Percentiles rank a stretch among this genome's conserved stretches.
Evolutionary conservation across 2,113 vertebrate species (phyloP).

Genomic region (Proterorhinus semilunaris): DNA sequence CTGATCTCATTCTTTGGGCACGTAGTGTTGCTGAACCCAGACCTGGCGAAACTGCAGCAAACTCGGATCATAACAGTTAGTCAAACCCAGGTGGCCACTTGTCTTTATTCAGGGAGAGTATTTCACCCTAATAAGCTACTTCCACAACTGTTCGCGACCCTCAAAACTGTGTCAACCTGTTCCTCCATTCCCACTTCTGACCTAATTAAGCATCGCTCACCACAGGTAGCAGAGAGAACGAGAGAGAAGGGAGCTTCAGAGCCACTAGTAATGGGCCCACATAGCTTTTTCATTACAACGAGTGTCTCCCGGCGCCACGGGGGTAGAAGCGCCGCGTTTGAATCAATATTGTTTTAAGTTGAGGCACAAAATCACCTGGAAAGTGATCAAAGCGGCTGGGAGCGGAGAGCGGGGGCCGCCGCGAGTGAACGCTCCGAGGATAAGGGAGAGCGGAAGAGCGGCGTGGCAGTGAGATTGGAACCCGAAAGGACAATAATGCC

Average conservation of each 20-base stretch:
- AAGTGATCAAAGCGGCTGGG: conserved; percentile 49
- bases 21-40: too few species aligned
- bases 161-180: conserved; percentile 7
- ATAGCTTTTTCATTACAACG: conserved; percentile 50
- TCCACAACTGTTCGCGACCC: too few species aligned
- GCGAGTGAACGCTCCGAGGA: conserved; percentile 8
- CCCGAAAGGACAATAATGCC: background rate
- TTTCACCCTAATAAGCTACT: too few species aligned
- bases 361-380: conserved; percentile 15
- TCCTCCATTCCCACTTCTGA: conserved; percentile 1
- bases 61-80: too few species aligned
- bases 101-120: too few species aligned
- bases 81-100: too few species aligned
- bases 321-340: conserved; percentile 28
- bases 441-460: conserved; percentile 4
- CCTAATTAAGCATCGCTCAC: conserved; percentile 55
- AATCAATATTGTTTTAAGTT: conserved; percentile 49
- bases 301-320: conserved; percentile 34
- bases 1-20: too few species aligned
- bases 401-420: conserved; percentile 26
- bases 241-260: conserved; percentile 20
- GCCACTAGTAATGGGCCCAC: conserved; percentile 44
- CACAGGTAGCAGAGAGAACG: conserved; percentile 42
- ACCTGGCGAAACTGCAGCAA: too few species aligned
- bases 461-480: conserved; percentile 9